Conservation (phyloP, 2,797 vertebrate genomes). For the Lacerta bilineata region DNA sequence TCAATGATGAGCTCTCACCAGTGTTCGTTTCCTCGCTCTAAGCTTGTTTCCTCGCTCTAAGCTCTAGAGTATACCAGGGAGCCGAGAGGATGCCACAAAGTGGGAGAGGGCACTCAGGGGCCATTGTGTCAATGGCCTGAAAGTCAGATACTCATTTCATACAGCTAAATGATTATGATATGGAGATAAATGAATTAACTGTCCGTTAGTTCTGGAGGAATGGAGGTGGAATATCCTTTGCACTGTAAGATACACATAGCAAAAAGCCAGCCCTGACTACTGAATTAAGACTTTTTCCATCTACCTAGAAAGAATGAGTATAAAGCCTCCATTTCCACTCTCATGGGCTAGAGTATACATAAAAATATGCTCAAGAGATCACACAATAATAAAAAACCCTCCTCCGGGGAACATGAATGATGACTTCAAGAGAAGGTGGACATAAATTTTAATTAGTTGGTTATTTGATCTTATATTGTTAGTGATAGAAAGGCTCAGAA, state of each 20-base stretch:
- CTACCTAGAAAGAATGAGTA: slow-evolving; percentile 63
- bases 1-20: too few species aligned
- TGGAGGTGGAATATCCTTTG: neutral
- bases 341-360: slow-evolving; percentile 65
- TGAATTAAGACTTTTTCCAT: slow-evolving; percentile 56
- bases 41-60: too few species aligned
- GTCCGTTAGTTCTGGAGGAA: neutral
- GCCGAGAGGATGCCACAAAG: too few species aligned
- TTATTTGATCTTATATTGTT: slow-evolving; percentile 78
- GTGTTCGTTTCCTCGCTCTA: too few species aligned
- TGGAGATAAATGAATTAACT: neutral
- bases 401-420: slow-evolving; percentile 66
- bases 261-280: neutral
- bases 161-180: neutral
- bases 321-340: slow-evolving; percentile 60
- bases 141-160: neutral
- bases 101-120: too few species aligned
- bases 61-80: too few species aligned
- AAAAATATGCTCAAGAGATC: slow-evolving; percentile 69
- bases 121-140: too few species aligned
- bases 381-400: slow-evolving; percentile 66
- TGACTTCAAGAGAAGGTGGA: slow-evolving; percentile 75
- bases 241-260: neutral
- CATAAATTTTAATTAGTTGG: slow-evolving; percentile 79
- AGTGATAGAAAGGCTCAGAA: slow-evolving; percentile 72